Conservation (phyloP, 2,888 invertebrate species). For the Brachynemurus nebulosus region DNA sequence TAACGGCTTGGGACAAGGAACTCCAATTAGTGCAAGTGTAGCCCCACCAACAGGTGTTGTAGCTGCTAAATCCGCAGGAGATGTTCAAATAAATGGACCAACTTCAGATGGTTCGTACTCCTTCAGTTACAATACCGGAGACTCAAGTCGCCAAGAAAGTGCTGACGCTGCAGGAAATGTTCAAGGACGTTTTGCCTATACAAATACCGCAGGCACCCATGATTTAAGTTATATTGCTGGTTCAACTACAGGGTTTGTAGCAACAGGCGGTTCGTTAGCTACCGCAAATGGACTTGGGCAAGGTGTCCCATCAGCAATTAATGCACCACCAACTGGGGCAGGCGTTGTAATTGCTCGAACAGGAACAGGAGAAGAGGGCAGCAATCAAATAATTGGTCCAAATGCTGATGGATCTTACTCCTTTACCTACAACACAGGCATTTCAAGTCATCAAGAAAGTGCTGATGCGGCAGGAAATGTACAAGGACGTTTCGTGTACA, state of each 20-base stretch:
- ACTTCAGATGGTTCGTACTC: constrained; percentile 21
- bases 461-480: constrained; percentile 23
- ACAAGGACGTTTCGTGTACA: constrained; percentile 22
- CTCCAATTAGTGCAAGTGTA: not conserved
- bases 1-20: not conserved
- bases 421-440: constrained; percentile 22
- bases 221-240: constrained; percentile 16
- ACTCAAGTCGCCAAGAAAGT: constrained; percentile 26
- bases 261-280: constrained; percentile 15
- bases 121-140: constrained; percentile 25
- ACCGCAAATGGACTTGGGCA: constrained; percentile 12
- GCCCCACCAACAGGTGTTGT: not conserved
- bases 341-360: not conserved
- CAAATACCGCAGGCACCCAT: constrained; percentile 13
- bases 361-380: not conserved
- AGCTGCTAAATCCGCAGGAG: not conserved
- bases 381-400: not conserved
- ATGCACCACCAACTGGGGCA: not conserved
- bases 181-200: constrained; percentile 13
- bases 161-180: constrained; percentile 26
- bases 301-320: not conserved
- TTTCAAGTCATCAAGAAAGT: constrained; percentile 22
- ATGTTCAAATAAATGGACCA: not conserved
- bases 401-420: constrained; percentile 23
- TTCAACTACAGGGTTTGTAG: constrained; percentile 17